Evolutionary conservation across 2,113 vertebrate species (phyloP), one percentile per base, ranked within the genome.

Genomic region (Montifringilla adamsi): DNA sequence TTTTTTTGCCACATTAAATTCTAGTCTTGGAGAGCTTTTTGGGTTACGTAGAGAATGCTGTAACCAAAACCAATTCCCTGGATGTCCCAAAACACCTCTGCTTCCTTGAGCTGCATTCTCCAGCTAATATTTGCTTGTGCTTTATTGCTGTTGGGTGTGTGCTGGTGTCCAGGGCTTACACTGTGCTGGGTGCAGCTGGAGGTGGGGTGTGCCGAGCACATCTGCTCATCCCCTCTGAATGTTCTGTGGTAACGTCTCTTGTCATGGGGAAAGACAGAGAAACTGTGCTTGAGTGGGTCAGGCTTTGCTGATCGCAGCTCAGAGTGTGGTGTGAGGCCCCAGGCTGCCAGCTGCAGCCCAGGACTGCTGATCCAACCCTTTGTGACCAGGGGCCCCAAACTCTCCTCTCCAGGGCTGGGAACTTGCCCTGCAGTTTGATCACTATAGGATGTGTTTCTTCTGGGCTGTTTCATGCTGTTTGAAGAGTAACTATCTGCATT

Each of bases 301-400:
- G 74, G 68, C 70, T 85, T 64, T 90, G 79, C 94, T 83, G 70
- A 37, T 79, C 83, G n/a, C 49, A 76, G 75, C 83, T 64, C 49
- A 4, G 49, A 47, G 77, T 0, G 0, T 17, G n/a, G 13, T 2
- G 6, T 2, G 19, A 2, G 10, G 70, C 16, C 28, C 13, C 66
- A 9, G n/a, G 35, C 70, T 4, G 18, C 31, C 79, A 78, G 79
- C 86, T 78, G 77, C 62, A 75, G 37, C 53, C 26, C 31, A 2
- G 10, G 90, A n/a, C 49, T 89, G 90, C 92, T 87, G 87, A 85
- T 28, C 33, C 67, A 75, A 62, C 84, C 53, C 59, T 75, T 68
- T 83, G 58, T 56, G 35, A 60, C 14, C 1, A 10, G 28, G 22
- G 84, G 73, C 69, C 92, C 60, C 90, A 52, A 8, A 13, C 10